Conservation (phyloP, 2,888 invertebrate species). For the Dichetophora obliterata region DNA sequence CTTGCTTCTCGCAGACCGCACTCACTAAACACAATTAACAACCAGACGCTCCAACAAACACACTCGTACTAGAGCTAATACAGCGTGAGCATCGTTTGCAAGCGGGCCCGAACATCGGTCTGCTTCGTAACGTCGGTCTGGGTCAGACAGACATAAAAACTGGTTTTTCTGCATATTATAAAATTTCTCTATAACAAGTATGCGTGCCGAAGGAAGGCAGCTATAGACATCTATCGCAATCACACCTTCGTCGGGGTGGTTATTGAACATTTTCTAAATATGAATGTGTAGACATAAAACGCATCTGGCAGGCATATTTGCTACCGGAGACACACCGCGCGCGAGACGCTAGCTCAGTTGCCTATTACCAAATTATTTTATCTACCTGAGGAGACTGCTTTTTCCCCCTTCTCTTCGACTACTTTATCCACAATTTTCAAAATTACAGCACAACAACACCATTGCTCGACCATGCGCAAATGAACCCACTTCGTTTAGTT, state of each 20-base stretch:
- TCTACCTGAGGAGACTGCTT: not conserved
- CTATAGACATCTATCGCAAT: constrained; percentile 33
- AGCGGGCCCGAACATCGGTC: constrained; percentile 27
- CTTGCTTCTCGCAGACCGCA: constrained; percentile 12
- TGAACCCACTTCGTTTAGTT: constrained; percentile 34
- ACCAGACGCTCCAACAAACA: constrained; percentile 49
- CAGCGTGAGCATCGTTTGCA: constrained; percentile 4
- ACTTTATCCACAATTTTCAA: not conserved
- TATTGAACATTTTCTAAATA: constrained; percentile 39
- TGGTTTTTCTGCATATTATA: constrained; percentile 41
- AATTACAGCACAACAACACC: constrained; percentile 23
- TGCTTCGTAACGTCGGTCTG: not conserved
- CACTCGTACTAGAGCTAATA: constrained; percentile 50
- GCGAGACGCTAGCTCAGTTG: not conserved
- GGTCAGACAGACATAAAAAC: constrained; percentile 39
- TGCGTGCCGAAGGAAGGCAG: not conserved
- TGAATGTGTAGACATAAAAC: constrained; percentile 49
- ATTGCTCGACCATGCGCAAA: constrained; percentile 31
- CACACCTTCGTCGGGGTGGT: constrained; percentile 33
- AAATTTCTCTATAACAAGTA: constrained; percentile 38
- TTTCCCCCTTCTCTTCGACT: not conserved
- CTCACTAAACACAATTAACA: constrained; percentile 37
- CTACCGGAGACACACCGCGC: constrained; percentile 39
- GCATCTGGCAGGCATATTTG: constrained; percentile 64
- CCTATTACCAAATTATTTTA: not conserved